Base-by-base conservation (phyloP, 2,113 vertebrate species). In the Turdus rufiventris region DNA sequence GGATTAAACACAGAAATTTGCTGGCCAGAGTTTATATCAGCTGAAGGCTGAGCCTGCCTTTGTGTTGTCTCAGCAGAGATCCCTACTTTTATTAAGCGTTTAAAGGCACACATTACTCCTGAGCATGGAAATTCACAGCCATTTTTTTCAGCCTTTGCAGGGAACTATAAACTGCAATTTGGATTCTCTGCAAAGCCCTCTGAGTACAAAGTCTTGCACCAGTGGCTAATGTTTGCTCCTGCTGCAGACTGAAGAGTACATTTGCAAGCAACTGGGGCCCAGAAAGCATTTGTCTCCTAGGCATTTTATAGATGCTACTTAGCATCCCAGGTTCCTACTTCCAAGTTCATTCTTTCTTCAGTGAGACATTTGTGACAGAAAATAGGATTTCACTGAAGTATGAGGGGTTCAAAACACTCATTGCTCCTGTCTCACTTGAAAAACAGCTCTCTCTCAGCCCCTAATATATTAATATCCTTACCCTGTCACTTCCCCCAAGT, bases 361-460 rank as follows among this genome's bases (percentile, higher is more conserved):
- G 42, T 88, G 92, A 3, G 3, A 96, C 93, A 90, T 80, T 86
- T 94, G 43, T 91, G 91, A 91, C 77, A 96, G 93, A 95, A 97
- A 96, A 97, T 93, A 94, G 72, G 88, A 97, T 97, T 97, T 95
- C 67, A 72, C 16, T 97, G 96, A 97, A 94, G 91, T 93, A 96
- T 96, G 93, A 97, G 87, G 75, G 96, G 84, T 92, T 97, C 40
- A 25, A 94, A 97, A 92, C 57, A 82, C 28, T 95, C 88, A 87
- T 84, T 93, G 75, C 87, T 96, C 84, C 86, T 86, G 90, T 93
- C 94, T 97, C 53, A 34, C 91, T 97, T 97, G 96, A 98, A 96
- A 97, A 98, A 96, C 85, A 94, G 77, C 71, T 94, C 71, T 61
- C 53, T 93, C 53, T 54, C 57, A 80, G 56, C 72, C 84, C 58